Conservation (phyloP, 1,140 invertebrate species). For the Coenobita brevimanus region DNA sequence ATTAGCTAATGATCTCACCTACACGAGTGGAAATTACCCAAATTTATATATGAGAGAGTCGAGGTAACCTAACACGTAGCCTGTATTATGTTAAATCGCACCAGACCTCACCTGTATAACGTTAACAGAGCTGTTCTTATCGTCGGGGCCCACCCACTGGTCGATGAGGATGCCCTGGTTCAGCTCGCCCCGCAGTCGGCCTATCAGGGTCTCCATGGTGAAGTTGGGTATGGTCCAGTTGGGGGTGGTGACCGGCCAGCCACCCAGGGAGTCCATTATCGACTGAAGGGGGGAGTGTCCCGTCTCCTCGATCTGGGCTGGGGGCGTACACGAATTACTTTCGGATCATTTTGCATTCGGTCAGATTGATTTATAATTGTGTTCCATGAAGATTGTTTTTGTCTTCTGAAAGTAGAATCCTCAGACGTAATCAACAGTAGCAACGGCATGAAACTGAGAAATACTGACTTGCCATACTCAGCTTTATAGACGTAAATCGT, state of each 20-base stretch:
- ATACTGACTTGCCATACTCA: no score
- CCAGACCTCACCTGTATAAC: slow-evolving; percentile 83
- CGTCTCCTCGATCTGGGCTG: slow-evolving; percentile 82
- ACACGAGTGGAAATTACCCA: no score
- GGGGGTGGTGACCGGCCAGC: slow-evolving; percentile 83
- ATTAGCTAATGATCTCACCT: no score
- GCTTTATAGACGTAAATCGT: no score
- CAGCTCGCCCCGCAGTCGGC: slow-evolving; percentile 80
- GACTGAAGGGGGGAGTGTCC: slow-evolving; percentile 80
- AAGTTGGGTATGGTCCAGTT: slow-evolving; percentile 77
- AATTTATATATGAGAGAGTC: no score
- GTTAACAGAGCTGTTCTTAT: slow-evolving; percentile 88
- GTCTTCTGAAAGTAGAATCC: no score
- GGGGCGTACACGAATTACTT: background rate
- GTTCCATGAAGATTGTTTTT: no score
- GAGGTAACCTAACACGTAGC: no score
- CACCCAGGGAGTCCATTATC: slow-evolving; percentile 80
- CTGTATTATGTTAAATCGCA: no score
- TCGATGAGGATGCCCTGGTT: slow-evolving; percentile 85
- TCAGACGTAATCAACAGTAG: no score
- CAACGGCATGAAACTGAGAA: no score
- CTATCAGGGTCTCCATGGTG: slow-evolving; percentile 74
- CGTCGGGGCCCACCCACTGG: slow-evolving; percentile 88
- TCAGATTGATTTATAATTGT: no score
- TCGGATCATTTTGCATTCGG: background rate